These are phyloP conservation scores for Diplosoma virens DNA, from an alignment of 23 tunicate genomes.

Conservation along the genomic window DNA sequence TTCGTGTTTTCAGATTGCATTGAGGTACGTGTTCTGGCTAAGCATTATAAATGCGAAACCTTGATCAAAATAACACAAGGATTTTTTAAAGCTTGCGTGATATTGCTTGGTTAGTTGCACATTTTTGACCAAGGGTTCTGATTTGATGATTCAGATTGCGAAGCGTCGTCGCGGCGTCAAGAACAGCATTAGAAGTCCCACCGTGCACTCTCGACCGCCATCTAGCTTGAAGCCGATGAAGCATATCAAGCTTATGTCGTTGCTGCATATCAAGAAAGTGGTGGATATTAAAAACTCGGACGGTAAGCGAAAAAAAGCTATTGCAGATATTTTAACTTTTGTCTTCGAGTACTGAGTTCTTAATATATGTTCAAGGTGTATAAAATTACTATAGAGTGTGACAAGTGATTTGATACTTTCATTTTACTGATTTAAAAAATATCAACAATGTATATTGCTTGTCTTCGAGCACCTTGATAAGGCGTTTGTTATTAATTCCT, in stretches of 20 bases:
- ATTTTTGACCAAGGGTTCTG: too few relatives aligned
- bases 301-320: too few relatives aligned
- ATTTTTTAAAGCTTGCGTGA: too few relatives aligned
- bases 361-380: not conserved
- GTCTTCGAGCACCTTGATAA: too few relatives aligned
- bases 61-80: too few relatives aligned
- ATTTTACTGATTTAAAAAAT: not conserved
- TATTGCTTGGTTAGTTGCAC: too few relatives aligned
- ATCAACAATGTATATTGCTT: not conserved
- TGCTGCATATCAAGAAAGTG: conserved; percentile 81
- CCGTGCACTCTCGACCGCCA: conserved; percentile 53
- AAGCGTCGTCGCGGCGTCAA: conserved; percentile 49
- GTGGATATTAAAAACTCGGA: conserved; percentile 81
- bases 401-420: too few relatives aligned
- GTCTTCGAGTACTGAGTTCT: too few relatives aligned
- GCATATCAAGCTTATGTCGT: conserved; percentile 80
- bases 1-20: conserved; percentile 82
- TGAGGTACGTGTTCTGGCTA: conserved; percentile 71
- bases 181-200: conserved; percentile 71
- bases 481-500: too few relatives aligned
- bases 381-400: not conserved
- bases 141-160: conserved; percentile 51
- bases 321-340: too few relatives aligned
- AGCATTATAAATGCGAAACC: too few relatives aligned
- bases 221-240: conserved; percentile 46